Evolutionary conservation across 2,113 vertebrate species (phyloP).

Genomic region (Phylloscopus trochiloides): DNA sequence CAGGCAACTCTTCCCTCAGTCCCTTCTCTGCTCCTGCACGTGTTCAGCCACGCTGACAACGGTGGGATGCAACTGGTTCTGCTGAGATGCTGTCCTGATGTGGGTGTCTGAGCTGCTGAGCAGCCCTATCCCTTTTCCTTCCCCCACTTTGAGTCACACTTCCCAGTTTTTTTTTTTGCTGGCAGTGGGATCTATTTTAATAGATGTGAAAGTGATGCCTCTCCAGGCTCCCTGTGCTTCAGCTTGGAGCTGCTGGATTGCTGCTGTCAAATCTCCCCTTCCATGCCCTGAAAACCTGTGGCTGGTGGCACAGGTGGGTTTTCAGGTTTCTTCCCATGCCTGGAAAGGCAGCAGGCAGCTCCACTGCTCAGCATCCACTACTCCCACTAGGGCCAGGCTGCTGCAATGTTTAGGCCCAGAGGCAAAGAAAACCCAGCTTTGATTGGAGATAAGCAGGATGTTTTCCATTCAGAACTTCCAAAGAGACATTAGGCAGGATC

Average conservation of each 20-base stretch:
- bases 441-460: not conserved
- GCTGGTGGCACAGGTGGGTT: not conserved
- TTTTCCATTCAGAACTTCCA: not conserved
- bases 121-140: not conserved
- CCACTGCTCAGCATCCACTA: not conserved
- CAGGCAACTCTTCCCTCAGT: not conserved
- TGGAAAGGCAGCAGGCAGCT: not conserved
- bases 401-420: not conserved
- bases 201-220: not conserved
- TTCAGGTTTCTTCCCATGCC: not conserved
- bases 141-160: conserved; percentile 52
- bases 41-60: not conserved
- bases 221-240: not conserved
- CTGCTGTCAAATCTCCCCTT: not conserved
- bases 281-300: not conserved
- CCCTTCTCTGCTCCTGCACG: not conserved
- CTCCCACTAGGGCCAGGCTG: not conserved
- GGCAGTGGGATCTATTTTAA: conserved; percentile 19
- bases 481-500: not conserved
- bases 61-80: not conserved
- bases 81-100: conserved; percentile 30
- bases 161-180: not conserved
- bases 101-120: conserved; percentile 31
- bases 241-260: not conserved
- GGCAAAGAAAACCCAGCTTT: not conserved